These are phyloP conservation scores for Sinocyclocheilus anophthalmus DNA, from an alignment of 2,113 vertebrate genomes.

Conservation along the genomic window DNA sequence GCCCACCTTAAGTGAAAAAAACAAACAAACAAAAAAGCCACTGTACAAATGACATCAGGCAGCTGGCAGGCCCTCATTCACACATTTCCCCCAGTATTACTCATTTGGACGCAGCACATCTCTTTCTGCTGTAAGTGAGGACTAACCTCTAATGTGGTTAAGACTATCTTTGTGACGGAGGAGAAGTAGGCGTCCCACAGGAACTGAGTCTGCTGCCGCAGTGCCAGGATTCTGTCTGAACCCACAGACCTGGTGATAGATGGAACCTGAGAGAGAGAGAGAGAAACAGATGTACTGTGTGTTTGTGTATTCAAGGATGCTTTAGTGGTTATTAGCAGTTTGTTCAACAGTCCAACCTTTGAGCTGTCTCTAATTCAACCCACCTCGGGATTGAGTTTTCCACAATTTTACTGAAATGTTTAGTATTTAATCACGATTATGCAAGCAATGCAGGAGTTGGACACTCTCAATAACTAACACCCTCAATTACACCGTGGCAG, in stretches of 20 bases:
- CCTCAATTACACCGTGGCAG: background rate
- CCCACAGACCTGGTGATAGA: constrained; percentile 31
- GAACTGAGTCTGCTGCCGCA: constrained; percentile 35
- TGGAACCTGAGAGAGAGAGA: constrained; percentile 20
- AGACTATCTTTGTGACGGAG: constrained; percentile 40
- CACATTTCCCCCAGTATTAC: background rate
- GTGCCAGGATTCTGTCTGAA: constrained; percentile 25
- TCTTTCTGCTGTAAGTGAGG: background rate
- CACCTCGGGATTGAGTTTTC: background rate
- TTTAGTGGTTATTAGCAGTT: background rate
- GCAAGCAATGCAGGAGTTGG: background rate
- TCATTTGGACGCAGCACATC: background rate
- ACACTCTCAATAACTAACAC: background rate
- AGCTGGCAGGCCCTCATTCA: constrained; percentile 2
- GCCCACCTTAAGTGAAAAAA: background rate
- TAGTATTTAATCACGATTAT: background rate
- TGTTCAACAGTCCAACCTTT: background rate
- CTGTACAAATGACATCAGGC: background rate
- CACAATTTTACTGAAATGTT: background rate
- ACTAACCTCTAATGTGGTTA: constrained; percentile 39
- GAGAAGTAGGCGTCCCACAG: constrained; percentile 34
- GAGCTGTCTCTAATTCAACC: background rate
- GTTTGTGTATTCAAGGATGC: background rate
- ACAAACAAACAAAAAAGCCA: background rate
- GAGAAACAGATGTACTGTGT: background rate